Conservation (phyloP, 1,140 invertebrate genomes). For the Hestina assimilis region DNA sequence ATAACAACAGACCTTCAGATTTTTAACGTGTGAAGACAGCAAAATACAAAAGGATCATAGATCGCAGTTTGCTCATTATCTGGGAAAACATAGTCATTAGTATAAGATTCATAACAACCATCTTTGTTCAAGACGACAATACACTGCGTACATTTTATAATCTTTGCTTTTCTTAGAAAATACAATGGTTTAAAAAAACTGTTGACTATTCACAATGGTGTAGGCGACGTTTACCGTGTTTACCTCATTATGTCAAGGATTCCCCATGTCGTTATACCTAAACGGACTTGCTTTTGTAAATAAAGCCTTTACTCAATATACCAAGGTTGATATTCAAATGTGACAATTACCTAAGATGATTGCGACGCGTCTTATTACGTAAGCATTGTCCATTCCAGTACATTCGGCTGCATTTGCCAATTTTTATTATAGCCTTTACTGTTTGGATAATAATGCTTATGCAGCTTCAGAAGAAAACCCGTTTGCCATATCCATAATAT, state of each 20-base stretch:
- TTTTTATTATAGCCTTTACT: background rate
- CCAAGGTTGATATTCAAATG: constrained; percentile 13
- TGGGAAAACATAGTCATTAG: background rate
- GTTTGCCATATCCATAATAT: too few species aligned
- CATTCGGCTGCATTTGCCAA: background rate
- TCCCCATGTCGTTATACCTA: constrained; percentile 15
- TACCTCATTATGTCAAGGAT: constrained; percentile 32
- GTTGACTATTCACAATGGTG: constrained; percentile 10
- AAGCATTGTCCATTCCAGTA: constrained; percentile 6
- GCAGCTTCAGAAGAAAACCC: too few species aligned
- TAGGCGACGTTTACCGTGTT: constrained; percentile 23
- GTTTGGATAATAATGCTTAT: background rate
- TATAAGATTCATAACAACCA: background rate
- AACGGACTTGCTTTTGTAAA: background rate
- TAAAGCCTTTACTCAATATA: constrained; percentile 2
- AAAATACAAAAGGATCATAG: too few species aligned
- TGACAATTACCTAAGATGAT: background rate
- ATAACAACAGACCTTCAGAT: too few species aligned
- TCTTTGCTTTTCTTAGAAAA: constrained; percentile 11
- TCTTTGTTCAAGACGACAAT: background rate
- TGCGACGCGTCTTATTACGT: constrained; percentile 9
- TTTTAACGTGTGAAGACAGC: too few species aligned
- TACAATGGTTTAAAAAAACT: constrained; percentile 13
- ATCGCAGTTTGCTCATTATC: background rate
- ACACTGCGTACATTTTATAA: background rate